These are phyloP conservation scores for Catagonus wagneri DNA, from an alignment of 2,113 vertebrate genomes.

Conservation along the genomic window DNA sequence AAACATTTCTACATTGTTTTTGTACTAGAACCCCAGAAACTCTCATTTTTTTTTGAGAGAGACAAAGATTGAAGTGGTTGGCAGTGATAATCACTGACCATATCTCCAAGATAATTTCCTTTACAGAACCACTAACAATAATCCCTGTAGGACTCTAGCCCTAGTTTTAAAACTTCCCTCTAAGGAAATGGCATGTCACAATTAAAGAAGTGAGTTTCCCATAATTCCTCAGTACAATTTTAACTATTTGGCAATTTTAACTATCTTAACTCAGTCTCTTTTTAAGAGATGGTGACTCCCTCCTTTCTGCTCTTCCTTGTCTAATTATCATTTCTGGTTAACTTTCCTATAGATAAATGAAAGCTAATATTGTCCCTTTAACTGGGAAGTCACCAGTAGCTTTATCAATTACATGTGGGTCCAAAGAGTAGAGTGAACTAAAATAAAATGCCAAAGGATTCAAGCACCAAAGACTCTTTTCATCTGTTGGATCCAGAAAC, in stretches of 20 bases:
- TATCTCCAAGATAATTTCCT: not conserved
- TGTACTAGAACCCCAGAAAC: not conserved
- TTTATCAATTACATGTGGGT: not conserved
- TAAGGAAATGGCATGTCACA: not conserved
- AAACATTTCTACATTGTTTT: not conserved
- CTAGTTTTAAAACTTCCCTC: not conserved
- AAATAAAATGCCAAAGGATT: not conserved
- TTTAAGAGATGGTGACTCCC: not conserved
- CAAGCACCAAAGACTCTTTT: not conserved
- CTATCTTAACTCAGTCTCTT: constrained; percentile 25
- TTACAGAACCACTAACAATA: not conserved
- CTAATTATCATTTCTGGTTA: not conserved
- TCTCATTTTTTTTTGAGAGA: not conserved
- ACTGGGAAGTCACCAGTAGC: not conserved
- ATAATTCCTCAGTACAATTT: not conserved
- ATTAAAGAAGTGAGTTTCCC: not conserved
- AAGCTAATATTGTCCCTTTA: not conserved
- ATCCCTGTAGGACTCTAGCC: not conserved
- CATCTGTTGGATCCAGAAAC: not conserved
- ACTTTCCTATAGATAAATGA: constrained; percentile 12
- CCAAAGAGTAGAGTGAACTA: not conserved
- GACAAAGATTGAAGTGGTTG: not conserved
- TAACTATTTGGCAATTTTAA: constrained; percentile 53
- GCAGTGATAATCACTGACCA: not conserved
- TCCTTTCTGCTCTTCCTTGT: not conserved